phyloP scores from a whole-genome alignment of 2,888 invertebrate genomes.

The Thera obeliscata region DNA sequence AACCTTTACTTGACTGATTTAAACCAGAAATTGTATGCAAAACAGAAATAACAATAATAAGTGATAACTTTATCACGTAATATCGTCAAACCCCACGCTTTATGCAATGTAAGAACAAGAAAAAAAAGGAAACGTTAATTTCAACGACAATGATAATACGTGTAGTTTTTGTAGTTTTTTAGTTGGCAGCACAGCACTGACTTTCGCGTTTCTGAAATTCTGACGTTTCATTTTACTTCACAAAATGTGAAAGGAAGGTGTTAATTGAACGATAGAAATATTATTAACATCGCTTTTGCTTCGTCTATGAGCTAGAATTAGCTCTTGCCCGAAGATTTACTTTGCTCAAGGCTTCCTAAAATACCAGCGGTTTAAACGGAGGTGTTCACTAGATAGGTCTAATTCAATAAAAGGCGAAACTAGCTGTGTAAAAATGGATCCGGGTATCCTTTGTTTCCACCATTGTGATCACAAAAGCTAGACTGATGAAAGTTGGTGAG shows the following conservation, averaged over 20 bases:
- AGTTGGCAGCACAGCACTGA: no score
- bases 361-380: constrained; percentile 38
- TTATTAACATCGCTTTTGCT: constrained; percentile 60
- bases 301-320: constrained; percentile 53
- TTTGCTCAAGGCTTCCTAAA: constrained; percentile 47
- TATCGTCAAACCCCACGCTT: no score
- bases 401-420: constrained; percentile 57
- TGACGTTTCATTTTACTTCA: constrained; percentile 12
- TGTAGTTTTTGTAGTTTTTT: no score
- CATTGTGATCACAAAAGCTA: constrained; percentile 93
- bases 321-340: constrained; percentile 46
- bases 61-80: no score
- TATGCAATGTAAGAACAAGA: no score
- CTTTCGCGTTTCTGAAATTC: background rate
- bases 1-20: no score
- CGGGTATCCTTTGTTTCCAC: constrained; percentile 95
- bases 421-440: constrained; percentile 84
- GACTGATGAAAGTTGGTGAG: no score
- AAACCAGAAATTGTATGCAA: no score
- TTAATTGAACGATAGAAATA: constrained; percentile 55
- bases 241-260: constrained; percentile 55
- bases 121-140: no score
- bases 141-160: no score
- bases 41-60: no score
- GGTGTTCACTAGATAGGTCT: constrained; percentile 49